Conservation (phyloP, 2,888 invertebrate genomes). For the Eupithecia abbreviata region DNA sequence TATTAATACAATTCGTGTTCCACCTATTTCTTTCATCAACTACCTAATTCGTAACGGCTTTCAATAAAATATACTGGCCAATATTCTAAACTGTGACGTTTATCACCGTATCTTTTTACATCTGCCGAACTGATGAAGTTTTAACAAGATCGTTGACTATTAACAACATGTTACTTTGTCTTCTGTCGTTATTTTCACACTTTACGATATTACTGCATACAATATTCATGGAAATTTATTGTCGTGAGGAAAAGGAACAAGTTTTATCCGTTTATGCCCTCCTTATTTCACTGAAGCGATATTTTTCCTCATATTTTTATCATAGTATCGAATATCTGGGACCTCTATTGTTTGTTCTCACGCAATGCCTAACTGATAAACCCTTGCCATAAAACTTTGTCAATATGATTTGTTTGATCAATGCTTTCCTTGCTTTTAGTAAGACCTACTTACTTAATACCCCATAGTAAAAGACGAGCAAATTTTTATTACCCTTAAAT, state of each 20-base stretch:
- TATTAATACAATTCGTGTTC: background rate
- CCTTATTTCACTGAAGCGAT: slow-evolving; percentile 24
- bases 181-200: slow-evolving; percentile 20
- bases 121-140: slow-evolving; percentile 20
- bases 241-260: slow-evolving; percentile 14
- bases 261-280: slow-evolving; percentile 24
- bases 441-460: background rate
- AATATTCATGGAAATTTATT: slow-evolving; percentile 22
- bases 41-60: slow-evolving; percentile 11
- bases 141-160: slow-evolving; percentile 26
- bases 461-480: background rate
- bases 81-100: slow-evolving; percentile 15
- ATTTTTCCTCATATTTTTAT: too few relatives aligned
- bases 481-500: background rate
- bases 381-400: slow-evolving; percentile 41
- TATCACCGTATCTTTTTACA: slow-evolving; percentile 13
- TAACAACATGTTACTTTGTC: slow-evolving; percentile 28
- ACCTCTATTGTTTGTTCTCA: slow-evolving; percentile 37
- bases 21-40: slow-evolving; percentile 3
- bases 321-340: slow-evolving; percentile 33
- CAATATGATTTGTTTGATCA: slow-evolving; percentile 42
- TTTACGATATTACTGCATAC: slow-evolving; percentile 19
- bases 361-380: slow-evolving; percentile 39
- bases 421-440: slow-evolving; percentile 34
- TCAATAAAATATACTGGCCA: slow-evolving; percentile 13